phyloP scores from a whole-genome alignment of 2,113 vertebrate species.

The Reinhardtius hippoglossoides region DNA sequence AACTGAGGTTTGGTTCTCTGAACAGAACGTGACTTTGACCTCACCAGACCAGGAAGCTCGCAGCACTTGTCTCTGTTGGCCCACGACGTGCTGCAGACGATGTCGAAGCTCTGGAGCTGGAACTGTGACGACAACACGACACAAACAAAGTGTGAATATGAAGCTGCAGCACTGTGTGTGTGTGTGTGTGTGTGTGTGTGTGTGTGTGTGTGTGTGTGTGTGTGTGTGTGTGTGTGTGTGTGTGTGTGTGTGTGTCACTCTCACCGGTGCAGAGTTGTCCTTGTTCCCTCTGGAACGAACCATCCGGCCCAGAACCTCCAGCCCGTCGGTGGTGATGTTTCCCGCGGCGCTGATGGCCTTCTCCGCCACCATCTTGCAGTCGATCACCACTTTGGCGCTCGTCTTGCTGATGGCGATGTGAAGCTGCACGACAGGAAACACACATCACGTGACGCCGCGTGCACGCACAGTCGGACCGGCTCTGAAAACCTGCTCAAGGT shows the following conservation, averaged over 20 bases:
- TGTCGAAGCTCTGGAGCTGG: constrained; percentile 97
- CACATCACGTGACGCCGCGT: too few relatives aligned
- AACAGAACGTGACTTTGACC: constrained; percentile 40
- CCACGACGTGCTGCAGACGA: constrained; percentile 94
- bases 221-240: not conserved
- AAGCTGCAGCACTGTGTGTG: too few relatives aligned
- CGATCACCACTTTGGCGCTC: constrained; percentile 87
- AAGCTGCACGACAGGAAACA: constrained; percentile 77
- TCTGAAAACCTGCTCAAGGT: too few relatives aligned
- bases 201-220: not conserved
- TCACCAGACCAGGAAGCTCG: constrained; percentile 95
- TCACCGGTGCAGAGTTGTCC: constrained; percentile 92
- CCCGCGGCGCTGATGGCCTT: constrained; percentile 90
- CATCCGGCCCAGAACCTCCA: constrained; percentile 93
- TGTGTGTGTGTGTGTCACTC: constrained; percentile 3
- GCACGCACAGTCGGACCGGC: too few relatives aligned
- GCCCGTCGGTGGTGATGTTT: constrained; percentile 90
- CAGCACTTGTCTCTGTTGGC: constrained; percentile 95
- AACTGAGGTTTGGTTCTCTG: too few relatives aligned
- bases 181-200: not conserved
- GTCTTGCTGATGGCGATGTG: constrained; percentile 93
- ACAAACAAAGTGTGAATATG: too few relatives aligned
- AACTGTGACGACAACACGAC: constrained; percentile 79
- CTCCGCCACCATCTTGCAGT: constrained; percentile 91
- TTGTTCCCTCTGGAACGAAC: constrained; percentile 89